Percentiles rank a stretch among this genome's conserved stretches.
phyloP scores from a whole-genome alignment of 2,797 vertebrate genomes.

The Pseudochromis fuscus region DNA sequence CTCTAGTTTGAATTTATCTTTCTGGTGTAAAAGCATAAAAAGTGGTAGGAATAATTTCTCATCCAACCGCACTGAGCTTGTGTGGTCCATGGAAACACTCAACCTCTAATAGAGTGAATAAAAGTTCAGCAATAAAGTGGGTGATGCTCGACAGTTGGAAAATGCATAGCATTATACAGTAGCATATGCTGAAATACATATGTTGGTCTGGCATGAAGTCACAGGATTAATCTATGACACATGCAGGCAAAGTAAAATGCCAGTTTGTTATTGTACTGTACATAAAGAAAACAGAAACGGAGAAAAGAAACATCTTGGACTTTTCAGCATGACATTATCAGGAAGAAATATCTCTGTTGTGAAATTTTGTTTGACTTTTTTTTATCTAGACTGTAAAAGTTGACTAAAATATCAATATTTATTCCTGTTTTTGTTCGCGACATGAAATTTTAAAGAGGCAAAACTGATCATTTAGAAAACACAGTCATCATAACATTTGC shows the following conservation, averaged over 20 bases:
- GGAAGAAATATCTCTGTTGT: background rate
- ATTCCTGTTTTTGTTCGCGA: no score
- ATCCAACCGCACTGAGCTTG: slow-evolving; percentile 47
- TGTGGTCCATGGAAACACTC: slow-evolving; percentile 71
- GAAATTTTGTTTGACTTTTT: no score
- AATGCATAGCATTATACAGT: slow-evolving; percentile 28
- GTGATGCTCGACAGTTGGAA: slow-evolving; percentile 51
- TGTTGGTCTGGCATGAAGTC: slow-evolving; percentile 17
- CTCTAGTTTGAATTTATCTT: slow-evolving; percentile 57
- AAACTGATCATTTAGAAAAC: slow-evolving; percentile 14
- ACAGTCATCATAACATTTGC: slow-evolving; percentile 34
- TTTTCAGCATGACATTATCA: no score
- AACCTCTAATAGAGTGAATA: slow-evolving; percentile 47
- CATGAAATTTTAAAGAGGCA: slow-evolving; percentile 19
- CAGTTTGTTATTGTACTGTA: background rate
- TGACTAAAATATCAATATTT: slow-evolving; percentile 9
- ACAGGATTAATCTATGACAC: slow-evolving; percentile 16
- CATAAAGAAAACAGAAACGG: slow-evolving; percentile 5
- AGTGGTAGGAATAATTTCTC: slow-evolving; percentile 37
- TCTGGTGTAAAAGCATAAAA: slow-evolving; percentile 54
- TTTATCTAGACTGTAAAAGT: slow-evolving; percentile 2
- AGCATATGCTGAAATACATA: slow-evolving; percentile 30
- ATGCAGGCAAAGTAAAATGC: slow-evolving; percentile 8
- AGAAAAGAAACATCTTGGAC: no score
- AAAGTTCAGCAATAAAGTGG: slow-evolving; percentile 31